Percentiles rank a stretch among this genome's conserved stretches.
Evolutionary conservation across 2,113 vertebrate species (phyloP).

Genomic region (Hassar affinis): DNA sequence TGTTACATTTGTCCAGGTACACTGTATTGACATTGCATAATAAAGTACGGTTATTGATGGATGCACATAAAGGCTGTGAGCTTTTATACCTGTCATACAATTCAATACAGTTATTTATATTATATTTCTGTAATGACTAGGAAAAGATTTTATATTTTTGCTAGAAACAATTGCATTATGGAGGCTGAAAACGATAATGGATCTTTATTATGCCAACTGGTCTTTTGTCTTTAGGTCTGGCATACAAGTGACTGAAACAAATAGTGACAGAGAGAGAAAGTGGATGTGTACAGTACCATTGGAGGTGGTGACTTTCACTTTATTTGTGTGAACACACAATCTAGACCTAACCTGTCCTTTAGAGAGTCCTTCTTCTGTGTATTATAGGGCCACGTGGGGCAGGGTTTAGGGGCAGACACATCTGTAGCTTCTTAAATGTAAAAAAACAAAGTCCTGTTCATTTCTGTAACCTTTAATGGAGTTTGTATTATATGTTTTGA

Average conservation of each 20-base stretch:
- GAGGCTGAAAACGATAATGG: background rate
- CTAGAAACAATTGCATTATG: background rate
- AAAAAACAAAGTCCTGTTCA: background rate
- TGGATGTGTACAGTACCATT: background rate
- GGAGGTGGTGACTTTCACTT: constrained; percentile 34
- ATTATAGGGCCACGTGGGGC: background rate
- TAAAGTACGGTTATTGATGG: background rate
- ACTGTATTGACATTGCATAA: background rate
- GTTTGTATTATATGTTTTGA: background rate
- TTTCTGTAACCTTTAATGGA: background rate
- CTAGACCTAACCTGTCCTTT: constrained; percentile 13
- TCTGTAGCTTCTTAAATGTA: background rate
- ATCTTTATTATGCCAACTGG: background rate
- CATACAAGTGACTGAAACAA: background rate
- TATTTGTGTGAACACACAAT: constrained; percentile 52
- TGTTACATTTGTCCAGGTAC: background rate
- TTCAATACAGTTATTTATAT: background rate
- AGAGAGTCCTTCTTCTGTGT: background rate
- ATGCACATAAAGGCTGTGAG: background rate
- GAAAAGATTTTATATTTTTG: background rate
- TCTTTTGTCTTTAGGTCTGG: background rate
- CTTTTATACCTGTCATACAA: background rate
- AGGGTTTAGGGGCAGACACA: background rate
- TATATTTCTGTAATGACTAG: background rate
- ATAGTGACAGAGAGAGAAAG: constrained; percentile 14